Evolutionary conservation across 2,888 invertebrate species (phyloP).

Genomic region (Xestoiulus laeticollis): DNA sequence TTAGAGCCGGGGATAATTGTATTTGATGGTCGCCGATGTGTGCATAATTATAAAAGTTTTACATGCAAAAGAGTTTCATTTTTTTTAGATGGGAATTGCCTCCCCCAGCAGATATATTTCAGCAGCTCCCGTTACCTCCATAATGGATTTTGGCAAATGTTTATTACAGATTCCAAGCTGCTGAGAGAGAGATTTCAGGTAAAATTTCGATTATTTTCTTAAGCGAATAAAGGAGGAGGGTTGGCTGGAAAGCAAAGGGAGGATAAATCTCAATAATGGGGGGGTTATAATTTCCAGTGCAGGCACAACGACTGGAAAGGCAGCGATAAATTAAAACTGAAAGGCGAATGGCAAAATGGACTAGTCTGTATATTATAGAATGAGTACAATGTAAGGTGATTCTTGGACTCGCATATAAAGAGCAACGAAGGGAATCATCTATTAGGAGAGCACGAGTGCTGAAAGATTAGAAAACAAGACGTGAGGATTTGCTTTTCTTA

Average conservation of each 20-base stretch:
- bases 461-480: too few species aligned
- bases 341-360: neutral
- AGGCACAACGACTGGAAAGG: neutral
- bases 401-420: neutral
- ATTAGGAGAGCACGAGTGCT: too few species aligned
- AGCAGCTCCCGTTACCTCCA: neutral
- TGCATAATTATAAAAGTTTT: slow-evolving; percentile 44
- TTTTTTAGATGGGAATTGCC: neutral
- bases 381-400: neutral
- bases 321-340: neutral
- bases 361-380: neutral
- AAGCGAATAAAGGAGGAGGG: neutral
- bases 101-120: neutral
- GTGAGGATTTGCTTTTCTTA: too few species aligned
- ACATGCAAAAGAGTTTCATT: neutral
- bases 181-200: neutral
- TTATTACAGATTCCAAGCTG: neutral
- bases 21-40: slow-evolving; percentile 45
- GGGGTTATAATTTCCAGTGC: neutral
- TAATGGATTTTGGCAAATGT: slow-evolving; percentile 29
- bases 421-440: too few species aligned
- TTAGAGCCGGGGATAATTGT: slow-evolving; percentile 41
- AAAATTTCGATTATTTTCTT: slow-evolving; percentile 15
- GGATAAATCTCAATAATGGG: neutral
- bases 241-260: neutral